These are phyloP conservation scores for Tenodera sinensis DNA, from an alignment of 2,888 invertebrate species.

Conservation along the genomic window DNA sequence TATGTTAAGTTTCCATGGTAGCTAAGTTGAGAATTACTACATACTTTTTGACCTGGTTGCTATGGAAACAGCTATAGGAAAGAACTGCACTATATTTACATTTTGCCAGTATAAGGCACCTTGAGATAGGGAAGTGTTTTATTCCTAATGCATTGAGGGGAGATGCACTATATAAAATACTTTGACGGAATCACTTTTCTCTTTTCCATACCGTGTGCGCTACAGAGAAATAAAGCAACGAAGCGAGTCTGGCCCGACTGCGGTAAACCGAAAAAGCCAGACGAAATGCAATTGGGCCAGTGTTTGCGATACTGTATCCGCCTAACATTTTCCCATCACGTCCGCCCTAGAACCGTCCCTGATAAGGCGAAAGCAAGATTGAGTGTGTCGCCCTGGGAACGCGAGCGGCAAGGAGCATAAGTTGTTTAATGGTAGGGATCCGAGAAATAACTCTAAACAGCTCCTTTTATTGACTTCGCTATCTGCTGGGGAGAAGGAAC, in stretches of 20 bases:
- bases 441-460: not conserved
- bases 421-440: not conserved
- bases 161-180: no score
- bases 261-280: not conserved
- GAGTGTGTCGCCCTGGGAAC: not conserved
- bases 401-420: not conserved
- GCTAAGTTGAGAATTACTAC: no score
- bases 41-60: not conserved
- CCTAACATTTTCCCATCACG: not conserved
- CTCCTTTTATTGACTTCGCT: no score
- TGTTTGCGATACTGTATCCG: not conserved
- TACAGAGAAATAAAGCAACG: no score
- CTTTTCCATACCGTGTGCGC: no score
- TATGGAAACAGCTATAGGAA: not conserved
- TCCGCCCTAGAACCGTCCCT: not conserved
- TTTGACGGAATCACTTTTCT: no score
- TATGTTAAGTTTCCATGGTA: not conserved
- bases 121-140: no score
- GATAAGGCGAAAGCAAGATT: not conserved
- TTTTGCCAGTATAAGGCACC: no score
- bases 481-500: no score
- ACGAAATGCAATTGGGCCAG: not conserved
- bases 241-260: not conserved
- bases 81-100: no score
- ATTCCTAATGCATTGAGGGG: no score